Base-by-base conservation (phyloP, 2,113 vertebrate species). In the Macrotus californicus region DNA sequence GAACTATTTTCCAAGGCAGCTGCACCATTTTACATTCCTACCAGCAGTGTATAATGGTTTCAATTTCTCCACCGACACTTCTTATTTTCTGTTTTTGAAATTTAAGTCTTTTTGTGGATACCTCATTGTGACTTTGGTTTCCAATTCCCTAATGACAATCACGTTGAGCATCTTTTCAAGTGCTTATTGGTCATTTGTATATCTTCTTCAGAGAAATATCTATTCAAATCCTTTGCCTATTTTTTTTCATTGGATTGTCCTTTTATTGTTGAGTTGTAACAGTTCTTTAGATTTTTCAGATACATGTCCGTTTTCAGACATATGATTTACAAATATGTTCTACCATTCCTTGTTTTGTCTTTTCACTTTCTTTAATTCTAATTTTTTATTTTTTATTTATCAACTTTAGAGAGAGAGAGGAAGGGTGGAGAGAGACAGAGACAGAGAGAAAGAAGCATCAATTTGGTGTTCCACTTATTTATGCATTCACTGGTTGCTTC, bases 271-370 rank as follows among this genome's bases (percentile, higher is more conserved):
- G 52, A 70, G n/a, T 64, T 64, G 6, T 69, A 79, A 64, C 64
- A 80, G 41, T 80, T 73, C 48, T 95, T 91, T 50, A 39, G 56
- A 69, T 70, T 39, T 87, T 93, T 34, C 64, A 2, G 18, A 85
- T 88, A 93, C 39, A n/a, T 36, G 34, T 92, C 16, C 9, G 3
- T 90, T 80, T 18, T 70, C 21, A 93, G 67, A 66, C 29, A 73
- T n/a, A n/a, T 61, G n/a, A 52, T 91, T 91, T 88, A 5, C n/a
- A 94, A 92, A 89, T 77, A 72, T 64, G 19, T 87, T 79, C 6
- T 91, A 18, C 21, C 5, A 67, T 84, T 87, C 18, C 82, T 75
- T 87, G 0, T 16, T 7, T 64, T 52, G 19, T 75, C 19, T 85
- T 92, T 76, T 56, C 7, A 39, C 31, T 88, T 76, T 59, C 24